Evolutionary conservation across 2,797 vertebrate genomes (phyloP).

Genomic region (Neopelma chrysocephalum): DNA sequence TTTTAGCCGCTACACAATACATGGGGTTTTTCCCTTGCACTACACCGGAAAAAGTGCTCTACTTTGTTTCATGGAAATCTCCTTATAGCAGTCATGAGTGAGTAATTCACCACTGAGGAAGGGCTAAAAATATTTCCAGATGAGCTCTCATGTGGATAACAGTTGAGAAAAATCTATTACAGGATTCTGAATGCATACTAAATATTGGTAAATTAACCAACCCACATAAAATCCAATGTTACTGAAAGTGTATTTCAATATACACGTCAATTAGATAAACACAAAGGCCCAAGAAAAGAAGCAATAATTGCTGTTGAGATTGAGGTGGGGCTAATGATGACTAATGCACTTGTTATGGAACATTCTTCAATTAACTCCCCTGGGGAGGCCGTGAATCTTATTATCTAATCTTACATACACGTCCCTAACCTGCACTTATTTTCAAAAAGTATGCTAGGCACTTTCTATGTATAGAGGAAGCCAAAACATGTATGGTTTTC

Average conservation of each 20-base stretch:
- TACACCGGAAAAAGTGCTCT: not conserved
- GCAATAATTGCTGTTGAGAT: not conserved
- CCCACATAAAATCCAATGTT: not conserved
- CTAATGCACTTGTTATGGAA: constrained; percentile 43
- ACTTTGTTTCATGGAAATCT: not conserved
- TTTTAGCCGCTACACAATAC: not conserved
- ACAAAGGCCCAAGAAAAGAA: constrained; percentile 18
- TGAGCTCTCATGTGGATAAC: not conserved
- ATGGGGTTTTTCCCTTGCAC: not conserved
- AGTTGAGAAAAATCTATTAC: not conserved
- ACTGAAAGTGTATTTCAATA: not conserved
- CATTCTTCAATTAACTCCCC: constrained; percentile 10
- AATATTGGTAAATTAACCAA: not conserved
- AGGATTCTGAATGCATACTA: not conserved
- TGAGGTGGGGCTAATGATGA: constrained; percentile 34
- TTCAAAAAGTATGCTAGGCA: not conserved
- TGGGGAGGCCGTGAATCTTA: not conserved
- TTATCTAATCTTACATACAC: constrained; percentile 46
- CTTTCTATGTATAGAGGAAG: not conserved
- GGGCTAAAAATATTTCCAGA: not conserved
- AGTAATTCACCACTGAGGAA: not conserved
- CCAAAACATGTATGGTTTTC: not conserved
- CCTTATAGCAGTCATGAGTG: not conserved
- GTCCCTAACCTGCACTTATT: not conserved
- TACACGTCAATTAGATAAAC: not conserved